Base-by-base conservation (phyloP, 2,797 vertebrate genomes). In the Buphagus erythrorhynchus region DNA sequence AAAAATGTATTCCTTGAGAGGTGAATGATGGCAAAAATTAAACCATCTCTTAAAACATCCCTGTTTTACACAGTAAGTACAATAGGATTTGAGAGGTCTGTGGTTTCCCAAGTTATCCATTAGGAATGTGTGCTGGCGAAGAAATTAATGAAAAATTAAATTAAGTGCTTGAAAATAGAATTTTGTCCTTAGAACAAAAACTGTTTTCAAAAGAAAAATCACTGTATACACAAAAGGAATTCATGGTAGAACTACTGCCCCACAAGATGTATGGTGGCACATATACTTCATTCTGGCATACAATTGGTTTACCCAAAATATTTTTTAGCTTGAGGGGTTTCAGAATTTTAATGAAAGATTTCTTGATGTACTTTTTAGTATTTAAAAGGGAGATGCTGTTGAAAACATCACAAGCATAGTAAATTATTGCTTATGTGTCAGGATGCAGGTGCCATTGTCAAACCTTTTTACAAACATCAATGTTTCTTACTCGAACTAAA, bases 291-390 rank as follows among this genome's bases (percentile, higher is more conserved):
- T n/a, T 74, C 75, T 81, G 55, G 17, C 17, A 83, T 22, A 78
- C 24, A 45, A 13, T 87, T 96, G 89, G 78, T 93, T 97, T 96
- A 80, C 45, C 26, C 49, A 46, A 86, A 74, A 52, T 82, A 73
- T 82, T 85, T 86, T 90, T 96, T 91, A 73, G 49, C 68, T 94
- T 87, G 49, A 94, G 75, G 40, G 35, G 8, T 80, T 96, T 96
- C 84, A 93, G 95, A 91, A 95, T 96, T 91, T 96, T 89, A 96
- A 96, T 95, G 84, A 54, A 92, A 81, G 83, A 68, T n/a, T 91
- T 91, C 40, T 86, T 92, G 88, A 94, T 95, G 80, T 82, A 73
- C 59, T 81, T 96, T 95, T 90, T 94, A 90, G 75, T 95, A 62
- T 94, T 92, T 93, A 91, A 93, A 90, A 92, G 58, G 77, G 84